These are phyloP conservation scores for Atherix ibis DNA, from an alignment of 2,888 invertebrate genomes.

Conservation along the genomic window DNA sequence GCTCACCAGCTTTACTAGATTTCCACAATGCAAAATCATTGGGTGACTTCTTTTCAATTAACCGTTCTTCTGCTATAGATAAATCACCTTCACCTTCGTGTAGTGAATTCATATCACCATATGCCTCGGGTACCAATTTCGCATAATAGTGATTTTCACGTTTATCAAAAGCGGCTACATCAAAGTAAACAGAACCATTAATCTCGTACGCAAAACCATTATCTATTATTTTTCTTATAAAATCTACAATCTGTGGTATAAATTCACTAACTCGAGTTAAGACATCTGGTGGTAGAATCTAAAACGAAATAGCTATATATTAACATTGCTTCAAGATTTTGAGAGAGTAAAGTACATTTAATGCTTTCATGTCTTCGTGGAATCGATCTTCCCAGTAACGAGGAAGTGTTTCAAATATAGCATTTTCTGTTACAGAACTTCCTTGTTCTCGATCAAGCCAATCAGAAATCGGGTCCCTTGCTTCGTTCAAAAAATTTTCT, in stretches of 20 bases:
- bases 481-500: slow-evolving; percentile 47
- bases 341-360: slow-evolving; percentile 55
- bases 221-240: slow-evolving; percentile 75
- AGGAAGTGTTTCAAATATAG: slow-evolving; percentile 77
- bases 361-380: slow-evolving; percentile 84
- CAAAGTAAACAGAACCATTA: slow-evolving; percentile 94
- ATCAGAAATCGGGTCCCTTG: slow-evolving; percentile 77
- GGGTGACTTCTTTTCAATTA: slow-evolving; percentile 62
- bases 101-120: slow-evolving; percentile 78
- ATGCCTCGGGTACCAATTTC: slow-evolving; percentile 95
- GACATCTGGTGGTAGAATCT: slow-evolving; percentile 88
- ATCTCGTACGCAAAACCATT: slow-evolving; percentile 82
- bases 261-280: slow-evolving; percentile 97
- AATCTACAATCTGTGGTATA: slow-evolving; percentile 85
- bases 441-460: slow-evolving; percentile 79
- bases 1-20: slow-evolving; percentile 90
- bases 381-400: slow-evolving; percentile 86
- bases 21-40: slow-evolving; percentile 99
- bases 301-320: slow-evolving; percentile 11
- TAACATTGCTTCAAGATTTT: background rate
- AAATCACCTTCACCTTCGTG: slow-evolving; percentile 83
- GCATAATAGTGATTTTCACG: slow-evolving; percentile 83
- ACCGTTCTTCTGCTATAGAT: slow-evolving; percentile 42
- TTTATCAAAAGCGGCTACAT: slow-evolving; percentile 55
- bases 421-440: slow-evolving; percentile 71